Percentiles rank a stretch among this genome's conserved stretches.
Conservation (phyloP, 2,888 invertebrate species). For the Notodonta ziczac region DNA sequence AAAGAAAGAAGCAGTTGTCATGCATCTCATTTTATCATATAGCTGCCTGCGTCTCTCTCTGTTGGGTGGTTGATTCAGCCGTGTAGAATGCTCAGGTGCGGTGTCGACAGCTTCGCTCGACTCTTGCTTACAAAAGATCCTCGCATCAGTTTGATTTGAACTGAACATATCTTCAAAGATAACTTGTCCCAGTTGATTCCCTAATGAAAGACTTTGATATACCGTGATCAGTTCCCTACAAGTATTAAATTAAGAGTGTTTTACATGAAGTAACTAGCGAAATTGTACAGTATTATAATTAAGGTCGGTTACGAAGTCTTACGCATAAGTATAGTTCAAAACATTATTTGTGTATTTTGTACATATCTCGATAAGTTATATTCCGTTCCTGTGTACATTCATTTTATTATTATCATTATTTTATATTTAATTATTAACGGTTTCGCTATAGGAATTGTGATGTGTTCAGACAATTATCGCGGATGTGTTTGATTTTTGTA, state of each 20-base stretch:
- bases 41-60: no score
- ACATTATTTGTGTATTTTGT: slow-evolving; percentile 78
- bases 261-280: slow-evolving; percentile 80
- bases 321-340: slow-evolving; percentile 76
- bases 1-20: no score
- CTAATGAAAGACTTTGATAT: slow-evolving; percentile 70
- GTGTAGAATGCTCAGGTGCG: not conserved
- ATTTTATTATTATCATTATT: slow-evolving; percentile 50
- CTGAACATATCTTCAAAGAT: slow-evolving; percentile 63
- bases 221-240: slow-evolving; percentile 72
- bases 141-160: slow-evolving; percentile 56
- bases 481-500: slow-evolving; percentile 66
- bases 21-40: no score
- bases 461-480: slow-evolving; percentile 73
- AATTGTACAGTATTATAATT: slow-evolving; percentile 84
- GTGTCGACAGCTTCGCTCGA: slow-evolving; percentile 1
- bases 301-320: slow-evolving; percentile 71
- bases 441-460: slow-evolving; percentile 74
- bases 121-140: slow-evolving; percentile 18
- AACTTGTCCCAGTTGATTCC: slow-evolving; percentile 56
- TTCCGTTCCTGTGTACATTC: slow-evolving; percentile 81
- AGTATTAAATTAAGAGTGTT: slow-evolving; percentile 76
- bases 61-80: no score
- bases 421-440: slow-evolving; percentile 50
- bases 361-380: slow-evolving; percentile 79